These are phyloP conservation scores for Phoeniculus purpureus DNA, from an alignment of 2,797 vertebrate genomes.

Conservation along the genomic window DNA sequence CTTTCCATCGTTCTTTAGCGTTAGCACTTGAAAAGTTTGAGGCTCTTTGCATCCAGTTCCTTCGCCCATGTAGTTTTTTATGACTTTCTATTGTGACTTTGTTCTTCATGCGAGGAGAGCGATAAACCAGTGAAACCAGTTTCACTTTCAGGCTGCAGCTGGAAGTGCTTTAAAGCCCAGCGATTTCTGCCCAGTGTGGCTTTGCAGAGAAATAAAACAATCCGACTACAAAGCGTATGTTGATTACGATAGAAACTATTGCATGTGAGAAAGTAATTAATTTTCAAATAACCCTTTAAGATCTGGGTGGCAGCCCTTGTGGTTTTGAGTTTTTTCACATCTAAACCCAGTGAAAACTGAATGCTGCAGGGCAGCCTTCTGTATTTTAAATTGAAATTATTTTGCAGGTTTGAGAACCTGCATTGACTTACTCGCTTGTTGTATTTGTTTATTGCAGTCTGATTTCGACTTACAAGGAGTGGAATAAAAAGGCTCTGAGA, in stretches of 20 bases:
- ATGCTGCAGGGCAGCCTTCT: not conserved
- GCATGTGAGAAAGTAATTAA: not conserved
- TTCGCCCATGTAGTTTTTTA: not conserved
- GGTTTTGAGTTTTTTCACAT: not conserved
- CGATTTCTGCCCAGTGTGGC: not conserved
- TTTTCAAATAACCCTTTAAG: not conserved
- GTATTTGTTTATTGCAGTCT: not conserved
- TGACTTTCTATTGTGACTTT: not conserved
- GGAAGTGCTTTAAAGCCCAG: not conserved
- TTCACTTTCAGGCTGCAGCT: slow-evolving; percentile 13
- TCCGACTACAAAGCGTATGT: not conserved
- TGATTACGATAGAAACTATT: not conserved
- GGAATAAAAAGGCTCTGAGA: not conserved
- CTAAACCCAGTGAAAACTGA: not conserved
- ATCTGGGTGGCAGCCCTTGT: not conserved
- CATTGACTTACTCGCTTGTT: not conserved
- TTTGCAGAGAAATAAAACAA: not conserved
- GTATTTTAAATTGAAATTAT: not conserved
- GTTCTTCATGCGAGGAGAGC: not conserved
- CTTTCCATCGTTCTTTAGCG: rapidly evolving
- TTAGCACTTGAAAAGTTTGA: not conserved
- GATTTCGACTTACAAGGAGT: not conserved
- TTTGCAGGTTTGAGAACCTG: not conserved
- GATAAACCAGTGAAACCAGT: slow-evolving; percentile 13
- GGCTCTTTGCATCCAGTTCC: not conserved